phyloP scores from a whole-genome alignment of 2,888 invertebrate genomes.

The Helobdella robusta region DNA sequence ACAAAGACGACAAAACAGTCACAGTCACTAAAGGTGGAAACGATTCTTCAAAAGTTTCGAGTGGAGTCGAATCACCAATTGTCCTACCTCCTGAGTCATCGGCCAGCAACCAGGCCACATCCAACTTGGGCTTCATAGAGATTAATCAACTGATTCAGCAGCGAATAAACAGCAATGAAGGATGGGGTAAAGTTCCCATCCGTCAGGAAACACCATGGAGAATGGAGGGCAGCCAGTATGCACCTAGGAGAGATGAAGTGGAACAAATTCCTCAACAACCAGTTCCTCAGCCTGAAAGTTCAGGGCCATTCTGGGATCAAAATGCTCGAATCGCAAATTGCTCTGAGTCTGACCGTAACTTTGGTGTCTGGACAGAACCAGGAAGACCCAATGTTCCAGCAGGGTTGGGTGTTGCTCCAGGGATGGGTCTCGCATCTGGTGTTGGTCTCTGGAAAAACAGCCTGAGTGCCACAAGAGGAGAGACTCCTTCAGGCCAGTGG shows the following conservation, averaged over 20 bases:
- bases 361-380: slow-evolving; percentile 23
- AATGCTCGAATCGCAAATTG: slow-evolving; percentile 23
- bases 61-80: slow-evolving; percentile 16
- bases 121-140: slow-evolving; percentile 17
- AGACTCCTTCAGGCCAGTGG: slow-evolving; percentile 12
- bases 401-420: no score
- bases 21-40: slow-evolving; percentile 4
- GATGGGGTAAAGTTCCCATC: slow-evolving; percentile 46
- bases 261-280: neutral
- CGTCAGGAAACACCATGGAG: slow-evolving; percentile 45
- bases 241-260: slow-evolving; percentile 8
- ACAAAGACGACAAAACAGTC: neutral
- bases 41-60: slow-evolving; percentile 13
- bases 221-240: slow-evolving; percentile 19
- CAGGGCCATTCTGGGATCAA: slow-evolving; percentile 21
- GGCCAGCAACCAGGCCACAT: neutral
- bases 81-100: neutral
- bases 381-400: slow-evolving; percentile 8
- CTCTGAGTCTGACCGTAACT: slow-evolving; percentile 23
- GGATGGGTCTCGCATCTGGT: slow-evolving; percentile 8
- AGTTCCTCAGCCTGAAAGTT: slow-evolving; percentile 13
- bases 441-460: slow-evolving; percentile 15
- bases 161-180: slow-evolving; percentile 43
- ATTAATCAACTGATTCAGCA: slow-evolving; percentile 11
- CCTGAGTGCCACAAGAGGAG: slow-evolving; percentile 7